phyloP scores from a whole-genome alignment of 2,888 invertebrate genomes.

The Lysandra bellargus region DNA sequence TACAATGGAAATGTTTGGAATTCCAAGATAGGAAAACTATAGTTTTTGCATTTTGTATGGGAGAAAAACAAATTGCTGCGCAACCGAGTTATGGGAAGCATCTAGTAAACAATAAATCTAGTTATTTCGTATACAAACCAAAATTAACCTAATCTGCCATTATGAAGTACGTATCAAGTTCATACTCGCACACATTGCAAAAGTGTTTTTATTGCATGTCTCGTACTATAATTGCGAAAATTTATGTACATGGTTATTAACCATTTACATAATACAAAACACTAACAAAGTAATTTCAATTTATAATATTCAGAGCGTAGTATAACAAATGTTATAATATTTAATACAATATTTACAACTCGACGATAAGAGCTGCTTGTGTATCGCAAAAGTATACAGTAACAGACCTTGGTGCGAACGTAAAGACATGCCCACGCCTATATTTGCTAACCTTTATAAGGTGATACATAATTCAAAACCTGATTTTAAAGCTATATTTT shows the following conservation, averaged over 20 bases:
- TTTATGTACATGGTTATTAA: neutral
- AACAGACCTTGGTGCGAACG: conserved; percentile 60
- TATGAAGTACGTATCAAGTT: conserved; percentile 16
- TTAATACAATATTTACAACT: conserved; percentile 30
- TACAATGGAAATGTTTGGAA: neutral
- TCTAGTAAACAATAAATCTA: neutral
- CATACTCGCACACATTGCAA: conserved; percentile 7
- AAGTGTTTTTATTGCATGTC: conserved; percentile 15
- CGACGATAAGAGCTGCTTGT: conserved; percentile 50
- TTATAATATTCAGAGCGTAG: conserved; percentile 18
- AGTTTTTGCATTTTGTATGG: neutral
- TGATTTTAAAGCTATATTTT: conserved; percentile 23
- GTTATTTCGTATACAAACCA: neutral
- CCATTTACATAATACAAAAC: conserved; percentile 25
- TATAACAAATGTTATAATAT: conserved; percentile 11
- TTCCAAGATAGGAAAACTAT: neutral
- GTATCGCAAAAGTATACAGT: conserved; percentile 42
- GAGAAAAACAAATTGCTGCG: neutral
- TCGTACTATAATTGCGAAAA: neutral
- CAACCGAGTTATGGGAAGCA: neutral
- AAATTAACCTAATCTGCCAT: neutral
- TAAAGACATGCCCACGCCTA: conserved; percentile 57
- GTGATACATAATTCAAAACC: conserved; percentile 39
- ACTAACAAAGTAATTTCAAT: conserved; percentile 4
- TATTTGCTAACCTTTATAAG: conserved; percentile 49